These are phyloP conservation scores for Bothrops jararaca DNA, from an alignment of 2,113 vertebrate species.

Conservation along the genomic window DNA sequence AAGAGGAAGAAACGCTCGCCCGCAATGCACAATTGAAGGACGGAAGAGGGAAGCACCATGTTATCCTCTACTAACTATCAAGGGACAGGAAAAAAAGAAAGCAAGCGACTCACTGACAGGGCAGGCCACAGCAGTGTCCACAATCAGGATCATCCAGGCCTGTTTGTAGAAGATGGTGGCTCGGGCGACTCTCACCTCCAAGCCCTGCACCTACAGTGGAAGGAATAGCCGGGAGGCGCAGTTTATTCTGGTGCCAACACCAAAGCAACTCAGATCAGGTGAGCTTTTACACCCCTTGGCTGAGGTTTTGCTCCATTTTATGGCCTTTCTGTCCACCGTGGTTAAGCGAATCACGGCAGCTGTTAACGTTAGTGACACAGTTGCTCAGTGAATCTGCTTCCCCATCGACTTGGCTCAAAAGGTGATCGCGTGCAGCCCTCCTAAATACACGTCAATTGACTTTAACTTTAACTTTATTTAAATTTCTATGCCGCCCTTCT, in stretches of 20 bases:
- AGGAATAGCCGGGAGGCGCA: background rate
- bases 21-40: background rate
- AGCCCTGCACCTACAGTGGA: slow-evolving; percentile 64
- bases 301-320: background rate
- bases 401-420: background rate
- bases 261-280: background rate
- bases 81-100: background rate
- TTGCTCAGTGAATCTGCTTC: background rate
- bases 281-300: background rate
- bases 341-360: background rate
- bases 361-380: background rate
- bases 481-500: too few relatives aligned
- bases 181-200: slow-evolving; percentile 70
- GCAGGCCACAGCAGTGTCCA: slow-evolving; percentile 67
- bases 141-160: slow-evolving; percentile 57
- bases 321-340: background rate
- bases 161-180: slow-evolving; percentile 69
- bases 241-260: background rate
- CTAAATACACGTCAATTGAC: background rate
- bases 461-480: too few relatives aligned
- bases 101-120: slow-evolving; percentile 46
- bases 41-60: background rate
- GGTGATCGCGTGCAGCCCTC: background rate
- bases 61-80: background rate
- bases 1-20: background rate